Conservation (phyloP, 2,888 invertebrate genomes). For the Cheilosia impressa region DNA sequence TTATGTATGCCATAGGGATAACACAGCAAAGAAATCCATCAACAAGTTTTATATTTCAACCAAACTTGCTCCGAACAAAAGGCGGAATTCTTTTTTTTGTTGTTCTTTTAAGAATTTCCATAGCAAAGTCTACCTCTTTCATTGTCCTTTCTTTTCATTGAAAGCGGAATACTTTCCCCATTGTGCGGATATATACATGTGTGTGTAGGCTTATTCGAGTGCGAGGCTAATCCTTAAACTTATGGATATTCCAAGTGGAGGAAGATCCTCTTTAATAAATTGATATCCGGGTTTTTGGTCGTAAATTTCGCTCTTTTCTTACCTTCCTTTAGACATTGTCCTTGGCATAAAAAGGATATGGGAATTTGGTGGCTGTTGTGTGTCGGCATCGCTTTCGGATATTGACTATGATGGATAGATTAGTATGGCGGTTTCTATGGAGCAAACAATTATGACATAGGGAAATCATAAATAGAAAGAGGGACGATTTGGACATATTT, state of each 20-base stretch:
- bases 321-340: constrained; percentile 2
- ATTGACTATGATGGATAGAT: constrained; percentile 30
- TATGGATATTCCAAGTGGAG: constrained; percentile 52
- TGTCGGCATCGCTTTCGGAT: constrained; percentile 17
- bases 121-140: constrained; percentile 5
- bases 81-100: neutral
- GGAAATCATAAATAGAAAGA: constrained; percentile 14
- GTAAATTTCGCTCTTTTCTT: constrained; percentile 21
- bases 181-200: neutral
- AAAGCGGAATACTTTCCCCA: neutral
- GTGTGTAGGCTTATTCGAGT: constrained; percentile 5
- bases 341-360: neutral
- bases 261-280: constrained; percentile 64
- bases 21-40: constrained; percentile 21
- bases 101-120: constrained; percentile 12
- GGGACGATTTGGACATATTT: neutral
- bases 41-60: constrained; percentile 47
- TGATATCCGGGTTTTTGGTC: constrained; percentile 47
- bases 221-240: constrained; percentile 48
- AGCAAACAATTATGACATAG: constrained; percentile 23
- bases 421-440: constrained; percentile 5
- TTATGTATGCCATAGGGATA: neutral
- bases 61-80: constrained; percentile 8
- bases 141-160: constrained; percentile 20
- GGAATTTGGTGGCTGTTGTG: neutral